phyloP scores from a whole-genome alignment of 64 coral and sea anemone genomes.

The Montipora foliosa region DNA sequence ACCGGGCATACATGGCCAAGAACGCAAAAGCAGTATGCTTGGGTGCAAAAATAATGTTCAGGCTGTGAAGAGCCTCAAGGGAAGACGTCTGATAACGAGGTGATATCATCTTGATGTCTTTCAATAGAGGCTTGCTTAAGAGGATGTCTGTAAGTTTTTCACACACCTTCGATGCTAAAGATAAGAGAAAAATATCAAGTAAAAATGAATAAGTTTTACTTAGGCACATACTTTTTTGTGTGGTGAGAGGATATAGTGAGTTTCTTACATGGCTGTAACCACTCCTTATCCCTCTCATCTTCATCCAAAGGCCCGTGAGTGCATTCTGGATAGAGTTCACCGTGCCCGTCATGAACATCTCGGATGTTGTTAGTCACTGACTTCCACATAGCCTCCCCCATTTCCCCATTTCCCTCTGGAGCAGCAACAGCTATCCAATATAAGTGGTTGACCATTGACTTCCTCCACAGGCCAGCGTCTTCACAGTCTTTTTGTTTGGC shows the following conservation, averaged over 20 bases:
- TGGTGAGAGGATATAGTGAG: not conserved
- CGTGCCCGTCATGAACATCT: slow-evolving; percentile 36
- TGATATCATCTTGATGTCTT: slow-evolving; percentile 64
- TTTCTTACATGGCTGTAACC: too few relatives aligned
- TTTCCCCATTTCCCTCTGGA: slow-evolving; percentile 52
- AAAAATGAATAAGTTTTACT: not conserved
- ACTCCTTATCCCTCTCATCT: not conserved
- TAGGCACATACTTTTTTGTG: too few relatives aligned
- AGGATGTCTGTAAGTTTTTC: slow-evolving; percentile 52
- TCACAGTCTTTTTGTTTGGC: slow-evolving; percentile 21
- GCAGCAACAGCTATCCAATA: slow-evolving; percentile 62
- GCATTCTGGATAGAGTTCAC: slow-evolving; percentile 35
- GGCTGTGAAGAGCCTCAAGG: too few relatives aligned
- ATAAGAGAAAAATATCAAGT: not conserved
- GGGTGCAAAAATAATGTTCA: slow-evolving; percentile 7
- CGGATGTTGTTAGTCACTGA: slow-evolving; percentile 57
- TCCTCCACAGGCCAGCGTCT: slow-evolving; percentile 42
- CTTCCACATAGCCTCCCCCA: slow-evolving; percentile 62
- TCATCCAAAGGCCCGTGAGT: slow-evolving; percentile 58
- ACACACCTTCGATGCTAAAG: not conserved
- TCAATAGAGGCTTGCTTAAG: slow-evolving; percentile 28
- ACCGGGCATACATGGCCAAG: slow-evolving; percentile 4
- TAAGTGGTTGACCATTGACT: not conserved
- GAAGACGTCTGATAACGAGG: not conserved
- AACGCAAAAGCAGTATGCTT: slow-evolving; percentile 22